Evolutionary conservation across 2,888 invertebrate genomes (phyloP).

Genomic region (Tubulanus polymorphus): DNA sequence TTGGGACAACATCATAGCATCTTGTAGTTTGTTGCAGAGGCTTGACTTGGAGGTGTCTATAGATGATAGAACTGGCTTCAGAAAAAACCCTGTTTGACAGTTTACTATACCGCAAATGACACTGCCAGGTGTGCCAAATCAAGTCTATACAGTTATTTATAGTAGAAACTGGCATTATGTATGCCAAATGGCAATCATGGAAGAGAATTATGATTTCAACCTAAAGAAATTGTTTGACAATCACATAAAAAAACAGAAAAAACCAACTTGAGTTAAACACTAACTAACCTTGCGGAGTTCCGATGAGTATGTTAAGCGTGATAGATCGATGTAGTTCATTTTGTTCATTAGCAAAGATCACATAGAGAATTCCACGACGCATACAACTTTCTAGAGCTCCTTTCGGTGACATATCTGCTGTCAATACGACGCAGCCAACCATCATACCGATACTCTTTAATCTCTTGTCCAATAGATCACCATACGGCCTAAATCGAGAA

Average conservation of each 20-base stretch:
- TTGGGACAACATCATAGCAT: too few species aligned
- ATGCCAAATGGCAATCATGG: neutral
- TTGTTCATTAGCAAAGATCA: conserved; percentile 77
- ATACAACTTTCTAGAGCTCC: conserved; percentile 79
- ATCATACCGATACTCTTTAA: conserved; percentile 67
- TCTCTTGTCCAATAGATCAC: conserved; percentile 79
- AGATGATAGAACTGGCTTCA: too few species aligned
- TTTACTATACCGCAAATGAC: too few species aligned
- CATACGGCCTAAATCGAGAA: conserved; percentile 82
- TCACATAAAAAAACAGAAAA: neutral
- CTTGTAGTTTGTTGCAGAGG: too few species aligned
- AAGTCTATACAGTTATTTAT: too few species aligned
- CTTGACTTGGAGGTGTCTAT: too few species aligned
- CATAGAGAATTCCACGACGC: conserved; percentile 82
- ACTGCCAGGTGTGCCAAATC: too few species aligned
- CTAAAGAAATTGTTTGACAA: neutral
- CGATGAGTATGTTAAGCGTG: conserved; percentile 86
- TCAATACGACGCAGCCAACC: conserved; percentile 85
- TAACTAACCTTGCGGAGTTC: conserved; percentile 71
- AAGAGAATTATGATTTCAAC: neutral
- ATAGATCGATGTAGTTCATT: conserved; percentile 82
- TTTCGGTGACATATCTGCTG: conserved; percentile 79
- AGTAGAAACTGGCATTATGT: too few species aligned
- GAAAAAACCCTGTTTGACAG: too few species aligned
- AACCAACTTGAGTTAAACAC: conserved; percentile 1